These are phyloP conservation scores for Magallana nippona DNA, from an alignment of 2,888 invertebrate genomes.

Conservation along the genomic window DNA sequence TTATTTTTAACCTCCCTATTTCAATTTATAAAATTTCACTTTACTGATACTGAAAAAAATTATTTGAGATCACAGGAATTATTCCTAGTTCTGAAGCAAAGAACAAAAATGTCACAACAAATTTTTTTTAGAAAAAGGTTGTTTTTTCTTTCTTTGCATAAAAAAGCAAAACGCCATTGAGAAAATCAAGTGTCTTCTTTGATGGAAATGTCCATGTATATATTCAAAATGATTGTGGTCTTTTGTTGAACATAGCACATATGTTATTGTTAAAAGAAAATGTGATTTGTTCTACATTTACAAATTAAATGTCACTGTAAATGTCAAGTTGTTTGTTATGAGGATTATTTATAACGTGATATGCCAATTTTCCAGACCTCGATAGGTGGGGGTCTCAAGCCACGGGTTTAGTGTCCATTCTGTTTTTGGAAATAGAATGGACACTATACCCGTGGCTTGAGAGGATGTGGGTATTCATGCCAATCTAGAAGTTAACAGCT, in stretches of 20 bases:
- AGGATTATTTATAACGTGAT: background rate
- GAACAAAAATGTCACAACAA: background rate
- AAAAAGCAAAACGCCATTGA: background rate
- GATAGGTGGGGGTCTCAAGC: too few relatives aligned
- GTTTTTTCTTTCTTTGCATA: background rate
- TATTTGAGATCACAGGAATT: too few relatives aligned
- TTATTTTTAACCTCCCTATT: too few relatives aligned
- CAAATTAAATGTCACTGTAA: constrained; percentile 18
- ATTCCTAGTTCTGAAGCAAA: too few relatives aligned
- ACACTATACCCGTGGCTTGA: too few relatives aligned
- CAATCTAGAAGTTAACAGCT: too few relatives aligned
- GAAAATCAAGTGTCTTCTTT: background rate
- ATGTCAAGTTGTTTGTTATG: background rate
- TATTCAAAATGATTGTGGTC: constrained; percentile 1
- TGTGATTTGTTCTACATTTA: constrained; percentile 27
- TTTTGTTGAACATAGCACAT: constrained; percentile 21
- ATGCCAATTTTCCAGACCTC: too few relatives aligned
- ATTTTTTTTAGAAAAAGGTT: background rate
- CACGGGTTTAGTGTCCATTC: too few relatives aligned
- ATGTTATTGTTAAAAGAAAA: constrained; percentile 3
- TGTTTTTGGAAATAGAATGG: too few relatives aligned
- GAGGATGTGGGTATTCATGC: too few relatives aligned
- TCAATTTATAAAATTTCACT: too few relatives aligned
- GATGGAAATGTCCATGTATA: background rate
- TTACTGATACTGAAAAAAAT: too few relatives aligned